phyloP scores from a whole-genome alignment of 53 echinoderm and acorn worm species.

The Stichopus horrens region DNA sequence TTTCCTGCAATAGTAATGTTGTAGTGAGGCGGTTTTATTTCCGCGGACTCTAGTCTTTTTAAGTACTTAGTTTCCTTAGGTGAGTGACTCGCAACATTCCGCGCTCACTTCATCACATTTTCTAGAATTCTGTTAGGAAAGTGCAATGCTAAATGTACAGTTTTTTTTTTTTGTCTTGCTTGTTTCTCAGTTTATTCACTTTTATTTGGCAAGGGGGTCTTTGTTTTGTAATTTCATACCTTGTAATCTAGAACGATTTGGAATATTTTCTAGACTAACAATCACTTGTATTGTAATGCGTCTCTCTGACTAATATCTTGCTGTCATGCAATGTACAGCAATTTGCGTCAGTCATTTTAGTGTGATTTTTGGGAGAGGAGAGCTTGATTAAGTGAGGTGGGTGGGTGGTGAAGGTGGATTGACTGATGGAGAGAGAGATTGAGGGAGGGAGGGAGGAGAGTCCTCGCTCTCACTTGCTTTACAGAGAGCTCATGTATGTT shows the following conservation, averaged over 20 bases:
- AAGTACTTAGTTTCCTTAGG: not conserved
- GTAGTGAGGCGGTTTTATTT: not conserved
- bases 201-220: not conserved
- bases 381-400: too few relatives aligned
- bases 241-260: not conserved
- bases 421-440: too few relatives aligned
- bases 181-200: not conserved
- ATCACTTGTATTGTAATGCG: not conserved
- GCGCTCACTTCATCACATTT: constrained; percentile 22
- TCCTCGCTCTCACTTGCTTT: too few relatives aligned
- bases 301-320: constrained; percentile 17
- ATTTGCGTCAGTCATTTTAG: not conserved
- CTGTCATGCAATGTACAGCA: not conserved
- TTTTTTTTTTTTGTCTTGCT: not conserved
- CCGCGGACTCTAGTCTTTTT: not conserved
- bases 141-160: constrained; percentile 45
- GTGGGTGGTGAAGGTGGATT: too few relatives aligned
- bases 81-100: constrained; percentile 41
- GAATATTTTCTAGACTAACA: not conserved
- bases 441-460: too few relatives aligned
- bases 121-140: constrained; percentile 50
- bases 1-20: not conserved
- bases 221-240: constrained; percentile 22
- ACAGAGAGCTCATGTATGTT: too few relatives aligned
- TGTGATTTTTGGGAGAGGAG: too few relatives aligned